Conservation (phyloP, 2,113 vertebrate species). For the Genyomyrus donnyi region DNA sequence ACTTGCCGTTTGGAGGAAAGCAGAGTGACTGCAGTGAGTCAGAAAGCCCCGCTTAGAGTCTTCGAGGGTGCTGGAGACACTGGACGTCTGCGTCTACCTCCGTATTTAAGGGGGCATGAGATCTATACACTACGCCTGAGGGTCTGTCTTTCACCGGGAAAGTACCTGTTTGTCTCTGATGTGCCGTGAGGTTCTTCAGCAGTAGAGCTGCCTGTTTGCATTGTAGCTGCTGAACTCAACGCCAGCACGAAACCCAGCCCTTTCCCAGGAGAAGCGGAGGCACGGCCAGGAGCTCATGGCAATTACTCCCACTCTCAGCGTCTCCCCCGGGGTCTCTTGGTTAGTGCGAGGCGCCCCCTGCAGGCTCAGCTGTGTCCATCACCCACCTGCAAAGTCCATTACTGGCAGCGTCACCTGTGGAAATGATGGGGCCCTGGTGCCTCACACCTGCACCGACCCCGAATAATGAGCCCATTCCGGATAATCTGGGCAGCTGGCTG, state of each 20-base stretch:
- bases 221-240: neutral
- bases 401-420: neutral
- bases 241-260: neutral
- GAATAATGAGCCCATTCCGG: neutral
- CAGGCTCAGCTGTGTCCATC: neutral
- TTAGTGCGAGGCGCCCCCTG: neutral
- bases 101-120: neutral
- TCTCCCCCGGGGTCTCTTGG: neutral
- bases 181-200: neutral
- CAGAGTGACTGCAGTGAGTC: neutral
- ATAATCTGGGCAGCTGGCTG: neutral
- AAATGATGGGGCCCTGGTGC: neutral
- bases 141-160: neutral
- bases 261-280: neutral
- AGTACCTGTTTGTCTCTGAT: neutral
- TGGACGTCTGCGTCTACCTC: neutral
- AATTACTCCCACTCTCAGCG: neutral
- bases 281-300: neutral
- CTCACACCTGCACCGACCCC: neutral
- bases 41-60: neutral
- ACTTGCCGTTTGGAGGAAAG: neutral
- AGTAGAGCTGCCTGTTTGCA: neutral
- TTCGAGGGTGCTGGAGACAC: neutral
- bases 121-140: neutral
- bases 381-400: conserved; percentile 3